A percentile compares a stretch with the other conserved stretches of the same genome.
These are phyloP conservation scores for Bellardia bayeri DNA, from an alignment of 2,888 invertebrate genomes.

Conservation along the genomic window DNA sequence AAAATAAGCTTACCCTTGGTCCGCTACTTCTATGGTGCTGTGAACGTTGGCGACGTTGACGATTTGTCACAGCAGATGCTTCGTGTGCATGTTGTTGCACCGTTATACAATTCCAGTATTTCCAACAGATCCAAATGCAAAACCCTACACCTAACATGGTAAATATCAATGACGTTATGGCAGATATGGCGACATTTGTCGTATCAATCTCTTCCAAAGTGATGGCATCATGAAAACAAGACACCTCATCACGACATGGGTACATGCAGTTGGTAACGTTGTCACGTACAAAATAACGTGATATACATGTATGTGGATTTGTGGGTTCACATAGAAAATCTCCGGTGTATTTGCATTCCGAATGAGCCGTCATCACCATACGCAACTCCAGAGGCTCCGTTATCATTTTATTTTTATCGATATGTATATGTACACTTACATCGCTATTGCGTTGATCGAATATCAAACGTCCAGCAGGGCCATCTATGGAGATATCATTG, in stretches of 20 bases:
- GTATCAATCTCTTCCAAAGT: constrained; percentile 79
- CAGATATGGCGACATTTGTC: constrained; percentile 82
- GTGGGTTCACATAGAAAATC: constrained; percentile 81
- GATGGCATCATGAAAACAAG: constrained; percentile 80
- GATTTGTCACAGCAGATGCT: constrained; percentile 79
- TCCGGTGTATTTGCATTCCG: constrained; percentile 79
- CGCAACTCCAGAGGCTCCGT: constrained; percentile 80
- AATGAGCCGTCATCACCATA: constrained; percentile 82
- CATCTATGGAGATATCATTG: constrained; percentile 81
- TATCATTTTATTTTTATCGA: constrained; percentile 78
- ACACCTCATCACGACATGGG: constrained; percentile 82
- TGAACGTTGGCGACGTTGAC: constrained; percentile 71
- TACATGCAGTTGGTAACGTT: constrained; percentile 82
- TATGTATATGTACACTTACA: constrained; percentile 79
- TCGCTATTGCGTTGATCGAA: constrained; percentile 81
- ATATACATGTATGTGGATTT: constrained; percentile 81
- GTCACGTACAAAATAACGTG: constrained; percentile 81
- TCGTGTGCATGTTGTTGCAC: constrained; percentile 82
- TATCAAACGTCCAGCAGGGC: constrained; percentile 79
- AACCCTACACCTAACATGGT: constrained; percentile 83
- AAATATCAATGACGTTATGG: constrained; percentile 82
- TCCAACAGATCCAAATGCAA: constrained; percentile 83
- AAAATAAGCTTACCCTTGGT: constrained; percentile 69
- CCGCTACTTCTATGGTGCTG: constrained; percentile 70
- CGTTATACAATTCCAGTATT: constrained; percentile 83